These are phyloP conservation scores for Caenorhabditis macrosperma DNA, from an alignment of 2,888 invertebrate species.

Conservation along the genomic window DNA sequence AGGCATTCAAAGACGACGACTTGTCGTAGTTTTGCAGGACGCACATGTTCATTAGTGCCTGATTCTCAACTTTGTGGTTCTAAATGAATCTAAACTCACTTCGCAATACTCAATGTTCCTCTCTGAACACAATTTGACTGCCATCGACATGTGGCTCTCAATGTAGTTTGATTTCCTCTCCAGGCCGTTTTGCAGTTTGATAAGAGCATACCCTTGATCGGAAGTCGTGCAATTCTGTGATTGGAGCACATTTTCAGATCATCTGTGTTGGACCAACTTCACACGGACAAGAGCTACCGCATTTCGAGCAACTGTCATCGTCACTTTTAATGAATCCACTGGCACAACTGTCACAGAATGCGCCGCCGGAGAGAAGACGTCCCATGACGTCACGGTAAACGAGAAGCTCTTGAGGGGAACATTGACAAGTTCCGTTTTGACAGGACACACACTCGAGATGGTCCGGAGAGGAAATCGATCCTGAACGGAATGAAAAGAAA, in stretches of 20 bases:
- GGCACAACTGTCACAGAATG: constrained; percentile 38
- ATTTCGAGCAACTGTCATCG: constrained; percentile 18
- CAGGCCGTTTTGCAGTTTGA: constrained; percentile 46
- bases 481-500: background rate
- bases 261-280: background rate
- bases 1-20: constrained; percentile 68
- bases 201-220: constrained; percentile 21
- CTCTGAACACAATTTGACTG: constrained; percentile 22
- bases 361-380: constrained; percentile 10
- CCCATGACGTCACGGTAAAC: constrained; percentile 33
- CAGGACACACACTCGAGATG: constrained; percentile 36
- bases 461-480: constrained; percentile 29
- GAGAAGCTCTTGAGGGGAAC: constrained; percentile 12
- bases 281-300: constrained; percentile 22
- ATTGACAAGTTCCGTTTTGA: constrained; percentile 42
- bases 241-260: no score
- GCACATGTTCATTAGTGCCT: constrained; percentile 84
- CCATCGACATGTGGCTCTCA: constrained; percentile 14
- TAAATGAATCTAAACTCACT: background rate
- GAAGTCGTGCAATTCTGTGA: constrained; percentile 40
- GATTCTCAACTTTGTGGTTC: background rate
- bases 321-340: constrained; percentile 22
- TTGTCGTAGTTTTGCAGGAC: constrained; percentile 82
- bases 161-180: constrained; percentile 46
- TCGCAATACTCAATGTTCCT: constrained; percentile 41